Evolutionary conservation across 1,140 invertebrate genomes (phyloP).

Genomic region (Lerema accius): DNA sequence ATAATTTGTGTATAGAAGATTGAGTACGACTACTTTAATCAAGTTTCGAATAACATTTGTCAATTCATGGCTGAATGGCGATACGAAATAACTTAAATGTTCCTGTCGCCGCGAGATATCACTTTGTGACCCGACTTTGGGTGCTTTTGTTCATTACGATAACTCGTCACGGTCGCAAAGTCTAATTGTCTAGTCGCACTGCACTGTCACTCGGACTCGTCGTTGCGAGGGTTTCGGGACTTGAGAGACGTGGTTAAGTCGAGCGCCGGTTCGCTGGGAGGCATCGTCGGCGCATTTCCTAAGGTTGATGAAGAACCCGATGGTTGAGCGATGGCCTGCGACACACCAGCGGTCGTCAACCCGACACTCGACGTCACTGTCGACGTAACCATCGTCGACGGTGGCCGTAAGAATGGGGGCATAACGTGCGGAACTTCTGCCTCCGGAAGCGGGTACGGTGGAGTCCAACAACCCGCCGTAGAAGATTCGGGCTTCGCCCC

Average conservation of each 20-base stretch:
- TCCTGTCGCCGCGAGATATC: conserved; percentile 57
- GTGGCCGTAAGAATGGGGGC: conserved; percentile 31
- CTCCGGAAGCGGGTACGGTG: conserved; percentile 45
- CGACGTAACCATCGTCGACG: neutral
- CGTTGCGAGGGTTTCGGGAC: conserved; percentile 47
- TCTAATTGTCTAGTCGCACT: conserved; percentile 64
- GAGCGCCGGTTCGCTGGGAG: conserved; percentile 58
- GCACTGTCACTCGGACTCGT: conserved; percentile 72
- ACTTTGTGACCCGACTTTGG: conserved; percentile 43
- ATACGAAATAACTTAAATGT: conserved; percentile 61
- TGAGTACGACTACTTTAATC: conserved; percentile 14
- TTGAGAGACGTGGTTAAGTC: conserved; percentile 61
- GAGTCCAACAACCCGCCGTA: conserved; percentile 61
- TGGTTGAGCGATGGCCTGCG: neutral
- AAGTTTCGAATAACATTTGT: conserved; percentile 7
- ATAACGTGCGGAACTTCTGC: conserved; percentile 31
- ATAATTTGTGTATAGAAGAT: neutral
- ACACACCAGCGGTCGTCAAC: neutral
- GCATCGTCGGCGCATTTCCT: neutral
- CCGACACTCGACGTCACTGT: neutral
- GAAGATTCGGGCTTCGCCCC: conserved; percentile 51
- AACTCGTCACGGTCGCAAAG: conserved; percentile 26
- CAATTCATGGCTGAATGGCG: conserved; percentile 12
- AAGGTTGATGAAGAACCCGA: conserved; percentile 1
- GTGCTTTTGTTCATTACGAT: conserved; percentile 16